Evolutionary conservation across 2,797 vertebrate species (phyloP), one percentile per base, ranked within the genome.

Genomic region (Eidolon dupreanum): DNA sequence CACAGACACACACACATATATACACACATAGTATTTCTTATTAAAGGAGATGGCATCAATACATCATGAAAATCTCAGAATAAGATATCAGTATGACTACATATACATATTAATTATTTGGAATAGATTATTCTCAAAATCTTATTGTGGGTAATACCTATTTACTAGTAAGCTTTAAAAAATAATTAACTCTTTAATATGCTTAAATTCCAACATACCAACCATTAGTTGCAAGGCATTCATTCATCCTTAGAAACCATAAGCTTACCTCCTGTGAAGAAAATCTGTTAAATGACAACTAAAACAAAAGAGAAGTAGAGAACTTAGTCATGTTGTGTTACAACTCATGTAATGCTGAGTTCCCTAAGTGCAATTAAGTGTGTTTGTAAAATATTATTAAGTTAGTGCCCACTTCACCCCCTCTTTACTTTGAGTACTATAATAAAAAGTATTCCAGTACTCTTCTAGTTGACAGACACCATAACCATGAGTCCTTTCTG

Each of bases 241-340:
- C 63, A 61, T 65, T 93, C 46, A 95, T 75, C 41, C 94, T 92
- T 88, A 74, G 87, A 93, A 93, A 94, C 77, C 22, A 31, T 8
- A 82, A 53, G 26, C 3, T 74, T n/a, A 11, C 84, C 51, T 96
- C 75, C 89, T 38, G 1, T 20, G 71, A 92, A 96, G 93, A 63
- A 95, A 81, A 96, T 49, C 84, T 94, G 84, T 88, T 94, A 19
- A 65, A 36, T 26, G 66, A 95, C 70, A 78, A 84, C 8, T 31
- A 79, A 92, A 88, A 81, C 38, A 61, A 81, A 77, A 88, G 61
- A 90, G 77, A 87, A 84, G 59, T 20, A n/a, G 81, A 68, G 87
- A 86, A 51, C 68, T 81, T 24, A 74, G n/a, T 49, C 71, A 89
- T 20, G 79, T 63, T n/a, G 24, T 4, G 5, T 43, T 77, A 86